These are phyloP conservation scores for Melolontha melolontha DNA, from an alignment of 2,888 invertebrate genomes.

Conservation along the genomic window DNA sequence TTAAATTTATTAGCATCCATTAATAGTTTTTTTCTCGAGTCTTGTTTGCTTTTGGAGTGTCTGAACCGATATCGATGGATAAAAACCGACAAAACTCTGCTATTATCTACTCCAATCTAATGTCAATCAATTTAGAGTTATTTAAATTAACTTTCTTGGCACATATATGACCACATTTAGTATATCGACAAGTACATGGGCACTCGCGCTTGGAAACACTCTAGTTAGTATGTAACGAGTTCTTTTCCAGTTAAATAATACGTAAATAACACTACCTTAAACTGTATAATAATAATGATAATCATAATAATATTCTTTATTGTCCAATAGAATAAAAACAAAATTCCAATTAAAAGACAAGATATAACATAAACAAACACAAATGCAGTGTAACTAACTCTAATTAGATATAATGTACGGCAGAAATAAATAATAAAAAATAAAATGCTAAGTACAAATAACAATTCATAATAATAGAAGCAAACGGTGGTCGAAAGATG, in stretches of 20 bases:
- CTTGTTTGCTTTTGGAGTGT: not conserved
- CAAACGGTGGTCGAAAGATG: too few relatives aligned
- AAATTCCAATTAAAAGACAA: too few relatives aligned
- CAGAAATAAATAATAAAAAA: too few relatives aligned
- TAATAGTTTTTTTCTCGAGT: slow-evolving; percentile 12
- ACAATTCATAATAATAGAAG: too few relatives aligned
- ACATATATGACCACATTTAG: not conserved
- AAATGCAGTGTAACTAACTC: too few relatives aligned
- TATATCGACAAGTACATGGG: not conserved
- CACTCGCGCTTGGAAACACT: slow-evolving; percentile 1
- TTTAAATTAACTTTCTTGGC: slow-evolving; percentile 33
- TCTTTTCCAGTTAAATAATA: not conserved
- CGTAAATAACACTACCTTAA: too few relatives aligned
- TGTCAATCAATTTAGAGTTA: slow-evolving; percentile 27
- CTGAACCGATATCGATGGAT: not conserved
- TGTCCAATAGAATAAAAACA: too few relatives aligned
- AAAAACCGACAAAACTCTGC: slow-evolving; percentile 16
- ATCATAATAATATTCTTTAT: too few relatives aligned
- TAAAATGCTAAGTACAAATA: too few relatives aligned
- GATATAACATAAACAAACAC: too few relatives aligned
- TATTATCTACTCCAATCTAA: slow-evolving; percentile 20
- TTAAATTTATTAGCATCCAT: slow-evolving; percentile 29
- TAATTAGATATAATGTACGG: too few relatives aligned
- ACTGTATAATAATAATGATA: too few relatives aligned
- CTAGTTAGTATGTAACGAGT: slow-evolving; percentile 12